Evolutionary conservation across 2,888 invertebrate genomes (phyloP).

Genomic region (Callyntrura guangdongensis): DNA sequence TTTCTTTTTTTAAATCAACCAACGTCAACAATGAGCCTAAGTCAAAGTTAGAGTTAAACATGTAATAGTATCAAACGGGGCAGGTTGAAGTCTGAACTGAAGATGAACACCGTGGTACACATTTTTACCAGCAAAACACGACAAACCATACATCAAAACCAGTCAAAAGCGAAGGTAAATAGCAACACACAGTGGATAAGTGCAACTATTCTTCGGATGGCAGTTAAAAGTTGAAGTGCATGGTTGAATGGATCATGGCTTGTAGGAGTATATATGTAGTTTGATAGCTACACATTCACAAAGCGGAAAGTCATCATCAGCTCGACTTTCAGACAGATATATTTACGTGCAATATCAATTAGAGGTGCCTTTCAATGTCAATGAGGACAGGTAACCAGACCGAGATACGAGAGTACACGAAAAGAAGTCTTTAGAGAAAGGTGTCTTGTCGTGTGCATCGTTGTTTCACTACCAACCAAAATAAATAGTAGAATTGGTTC

Average conservation of each 20-base stretch:
- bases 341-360: slow-evolving; percentile 54
- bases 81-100: slow-evolving; percentile 11
- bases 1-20: slow-evolving; percentile 59
- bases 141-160: slow-evolving; percentile 16
- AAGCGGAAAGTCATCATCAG: slow-evolving; percentile 71
- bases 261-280: neutral
- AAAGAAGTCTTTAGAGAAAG: slow-evolving; percentile 38
- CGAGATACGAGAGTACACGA: slow-evolving; percentile 28
- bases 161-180: slow-evolving; percentile 65
- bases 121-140: slow-evolving; percentile 11
- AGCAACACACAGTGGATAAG: slow-evolving; percentile 36
- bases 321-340: slow-evolving; percentile 20
- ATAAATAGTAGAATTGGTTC: slow-evolving; percentile 45
- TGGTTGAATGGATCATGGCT: slow-evolving; percentile 63
- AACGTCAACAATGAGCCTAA: slow-evolving; percentile 53
- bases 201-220: slow-evolving; percentile 57
- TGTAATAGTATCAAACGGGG: slow-evolving; percentile 25
- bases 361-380: slow-evolving; percentile 60
- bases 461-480: slow-evolving; percentile 33
- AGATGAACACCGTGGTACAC: slow-evolving; percentile 26
- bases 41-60: slow-evolving; percentile 26
- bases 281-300: slow-evolving; percentile 42
- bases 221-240: slow-evolving; percentile 52
- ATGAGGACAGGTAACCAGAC: slow-evolving; percentile 63
- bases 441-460: slow-evolving; percentile 40